phyloP scores from a whole-genome alignment of 2,888 invertebrate species.

The Synanthedon tipuliformis region DNA sequence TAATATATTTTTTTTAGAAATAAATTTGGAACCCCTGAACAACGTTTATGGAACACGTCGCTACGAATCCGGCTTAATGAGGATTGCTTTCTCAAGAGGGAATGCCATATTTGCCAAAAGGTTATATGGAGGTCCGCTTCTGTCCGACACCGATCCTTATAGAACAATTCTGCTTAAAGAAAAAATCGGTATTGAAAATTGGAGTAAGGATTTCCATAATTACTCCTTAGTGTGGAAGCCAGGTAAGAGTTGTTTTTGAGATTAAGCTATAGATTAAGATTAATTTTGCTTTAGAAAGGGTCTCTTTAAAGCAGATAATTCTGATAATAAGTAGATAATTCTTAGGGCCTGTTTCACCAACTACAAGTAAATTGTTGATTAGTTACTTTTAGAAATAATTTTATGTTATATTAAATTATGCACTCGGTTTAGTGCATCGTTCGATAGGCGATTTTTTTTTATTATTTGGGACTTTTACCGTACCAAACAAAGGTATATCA shows the following conservation, averaged over 20 bases:
- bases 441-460: too few species aligned
- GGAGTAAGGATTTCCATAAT: slow-evolving; percentile 75
- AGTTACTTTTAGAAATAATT: too few species aligned
- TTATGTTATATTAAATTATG: too few species aligned
- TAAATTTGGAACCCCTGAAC: slow-evolving; percentile 75
- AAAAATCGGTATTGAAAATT: slow-evolving; percentile 50
- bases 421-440: too few species aligned
- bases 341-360: too few species aligned
- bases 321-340: too few species aligned
- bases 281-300: background rate
- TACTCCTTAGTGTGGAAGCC: slow-evolving; percentile 77
- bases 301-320: too few species aligned
- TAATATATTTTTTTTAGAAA: slow-evolving; percentile 51
- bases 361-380: too few species aligned
- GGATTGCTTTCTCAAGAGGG: slow-evolving; percentile 78
- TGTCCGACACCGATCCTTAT: slow-evolving; percentile 52
- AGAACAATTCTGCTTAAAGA: slow-evolving; percentile 40
- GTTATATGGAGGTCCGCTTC: slow-evolving; percentile 45
- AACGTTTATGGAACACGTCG: slow-evolving; percentile 72
- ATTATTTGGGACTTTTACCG: too few species aligned
- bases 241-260: slow-evolving; percentile 27
- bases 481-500: too few species aligned
- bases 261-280: background rate
- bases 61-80: slow-evolving; percentile 78
- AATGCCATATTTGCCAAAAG: slow-evolving; percentile 60